Evolutionary conservation across 2,113 vertebrate species (phyloP).

Genomic region (Onychostoma macrolepis): DNA sequence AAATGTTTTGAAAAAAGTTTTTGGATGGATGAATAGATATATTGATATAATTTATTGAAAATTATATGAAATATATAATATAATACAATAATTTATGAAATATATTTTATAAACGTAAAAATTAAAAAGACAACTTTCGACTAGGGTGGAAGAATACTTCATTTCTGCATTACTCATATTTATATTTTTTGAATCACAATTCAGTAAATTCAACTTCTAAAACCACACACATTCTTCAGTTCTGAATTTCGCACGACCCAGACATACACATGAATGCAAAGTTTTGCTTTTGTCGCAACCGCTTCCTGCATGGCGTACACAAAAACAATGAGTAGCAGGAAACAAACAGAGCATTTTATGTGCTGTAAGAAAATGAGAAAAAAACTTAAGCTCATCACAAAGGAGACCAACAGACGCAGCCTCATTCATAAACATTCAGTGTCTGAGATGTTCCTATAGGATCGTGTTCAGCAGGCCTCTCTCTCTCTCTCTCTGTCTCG

Average conservation of each 20-base stretch:
- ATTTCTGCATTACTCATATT: not conserved
- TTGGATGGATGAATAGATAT: too few relatives aligned
- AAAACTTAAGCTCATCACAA: slow-evolving; percentile 35
- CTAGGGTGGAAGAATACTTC: not conserved
- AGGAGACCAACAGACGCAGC: slow-evolving; percentile 21
- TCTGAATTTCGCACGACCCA: not conserved
- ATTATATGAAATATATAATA: too few relatives aligned
- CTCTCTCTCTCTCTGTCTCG: not conserved
- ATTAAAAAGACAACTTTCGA: not conserved
- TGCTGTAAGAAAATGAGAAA: not conserved
- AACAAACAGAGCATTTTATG: slow-evolving; percentile 29
- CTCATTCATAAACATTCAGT: slow-evolving; percentile 33
- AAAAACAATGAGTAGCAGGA: slow-evolving; percentile 19
- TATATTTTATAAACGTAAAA: not conserved
- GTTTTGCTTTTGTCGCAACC: slow-evolving; percentile 22
- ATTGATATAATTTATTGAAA: too few relatives aligned
- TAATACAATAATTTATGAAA: too few relatives aligned
- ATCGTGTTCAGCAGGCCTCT: slow-evolving; percentile 33
- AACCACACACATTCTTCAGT: slow-evolving; percentile 1
- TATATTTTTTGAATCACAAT: not conserved
- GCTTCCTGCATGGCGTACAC: not conserved
- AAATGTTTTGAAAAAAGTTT: not conserved
- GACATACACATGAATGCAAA: slow-evolving; percentile 30
- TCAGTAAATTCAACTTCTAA: not conserved
- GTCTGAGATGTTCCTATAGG: slow-evolving; percentile 48